A percentile compares a stretch with the other conserved stretches of the same genome.
phyloP scores from a whole-genome alignment of 2,888 invertebrate species.

The Syritta pipiens region DNA sequence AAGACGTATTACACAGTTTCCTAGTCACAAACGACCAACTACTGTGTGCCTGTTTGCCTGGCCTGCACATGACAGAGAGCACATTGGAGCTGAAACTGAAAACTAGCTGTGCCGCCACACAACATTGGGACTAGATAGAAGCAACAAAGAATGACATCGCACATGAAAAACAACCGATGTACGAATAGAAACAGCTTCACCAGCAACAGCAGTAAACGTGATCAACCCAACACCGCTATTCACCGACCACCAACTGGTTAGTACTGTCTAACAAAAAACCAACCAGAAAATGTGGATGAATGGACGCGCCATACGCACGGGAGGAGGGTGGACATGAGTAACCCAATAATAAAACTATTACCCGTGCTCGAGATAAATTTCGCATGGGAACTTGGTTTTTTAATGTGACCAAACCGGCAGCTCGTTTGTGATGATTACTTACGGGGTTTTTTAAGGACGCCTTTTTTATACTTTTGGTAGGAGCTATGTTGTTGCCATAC shows the following conservation, averaged over 20 bases:
- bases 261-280: slow-evolving; percentile 45
- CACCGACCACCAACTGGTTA: slow-evolving; percentile 59
- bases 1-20: not conserved
- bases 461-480: too few species aligned
- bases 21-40: not conserved
- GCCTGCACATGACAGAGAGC: too few species aligned
- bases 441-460: not conserved
- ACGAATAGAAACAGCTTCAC: slow-evolving; percentile 4
- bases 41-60: too few species aligned
- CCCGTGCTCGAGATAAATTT: slow-evolving; percentile 28
- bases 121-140: slow-evolving; percentile 20
- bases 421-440: not conserved
- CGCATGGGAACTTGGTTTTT: slow-evolving; percentile 32
- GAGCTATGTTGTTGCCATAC: too few species aligned
- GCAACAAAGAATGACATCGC: slow-evolving; percentile 4
- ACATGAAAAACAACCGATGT: slow-evolving; percentile 24
- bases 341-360: slow-evolving; percentile 45
- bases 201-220: slow-evolving; percentile 37
- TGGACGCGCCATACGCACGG: not conserved
- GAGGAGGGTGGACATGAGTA: not conserved
- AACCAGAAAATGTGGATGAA: slow-evolving; percentile 2
- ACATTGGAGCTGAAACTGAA: slow-evolving; percentile 22
- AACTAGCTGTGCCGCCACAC: slow-evolving; percentile 25
- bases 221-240: slow-evolving; percentile 41
- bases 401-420: not conserved